Evolutionary conservation across 2,888 invertebrate genomes (phyloP).

Genomic region (Tachystola acroxantha): DNA sequence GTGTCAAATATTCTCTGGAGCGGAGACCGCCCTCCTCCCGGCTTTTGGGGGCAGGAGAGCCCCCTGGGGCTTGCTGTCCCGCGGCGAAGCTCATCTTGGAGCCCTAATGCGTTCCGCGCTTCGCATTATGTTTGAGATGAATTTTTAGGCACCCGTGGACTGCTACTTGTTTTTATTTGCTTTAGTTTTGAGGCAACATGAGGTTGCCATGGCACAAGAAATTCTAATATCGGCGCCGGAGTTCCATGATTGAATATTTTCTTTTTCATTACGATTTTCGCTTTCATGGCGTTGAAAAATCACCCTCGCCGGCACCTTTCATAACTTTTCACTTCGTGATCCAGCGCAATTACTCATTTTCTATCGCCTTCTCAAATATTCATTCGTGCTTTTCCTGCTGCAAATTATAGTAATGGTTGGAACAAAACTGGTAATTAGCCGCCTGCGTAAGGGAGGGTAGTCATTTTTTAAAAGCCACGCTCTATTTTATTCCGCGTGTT

Average conservation of each 20-base stretch:
- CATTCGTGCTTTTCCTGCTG: conserved; percentile 72
- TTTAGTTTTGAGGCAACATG: conserved; percentile 6
- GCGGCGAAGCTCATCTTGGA: conserved; percentile 76
- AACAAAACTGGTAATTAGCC: conserved; percentile 71
- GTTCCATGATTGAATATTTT: conserved; percentile 58
- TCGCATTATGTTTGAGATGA: conserved; percentile 63
- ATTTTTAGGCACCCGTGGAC: conserved; percentile 56
- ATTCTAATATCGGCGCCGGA: conserved; percentile 29
- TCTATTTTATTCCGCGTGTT: conserved; percentile 25
- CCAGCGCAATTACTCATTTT: conserved; percentile 73
- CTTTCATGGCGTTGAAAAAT: conserved; percentile 67
- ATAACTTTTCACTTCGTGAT: conserved; percentile 79
- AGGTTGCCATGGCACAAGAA: conserved; percentile 6
- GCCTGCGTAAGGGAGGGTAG: conserved; percentile 40
- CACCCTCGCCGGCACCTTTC: conserved; percentile 69
- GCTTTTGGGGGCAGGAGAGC: conserved; percentile 51
- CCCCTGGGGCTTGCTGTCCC: conserved; percentile 74
- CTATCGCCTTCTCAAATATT: conserved; percentile 77
- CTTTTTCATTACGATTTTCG: conserved; percentile 70
- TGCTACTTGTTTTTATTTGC: conserved; percentile 31
- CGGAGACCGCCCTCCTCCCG: conserved; percentile 68
- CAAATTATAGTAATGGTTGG: conserved; percentile 71
- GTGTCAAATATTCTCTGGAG: conserved; percentile 79
- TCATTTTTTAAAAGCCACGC: conserved; percentile 40
- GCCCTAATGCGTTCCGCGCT: conserved; percentile 72